phyloP scores from a whole-genome alignment of 2,113 vertebrate species.

The Caretta caretta region DNA sequence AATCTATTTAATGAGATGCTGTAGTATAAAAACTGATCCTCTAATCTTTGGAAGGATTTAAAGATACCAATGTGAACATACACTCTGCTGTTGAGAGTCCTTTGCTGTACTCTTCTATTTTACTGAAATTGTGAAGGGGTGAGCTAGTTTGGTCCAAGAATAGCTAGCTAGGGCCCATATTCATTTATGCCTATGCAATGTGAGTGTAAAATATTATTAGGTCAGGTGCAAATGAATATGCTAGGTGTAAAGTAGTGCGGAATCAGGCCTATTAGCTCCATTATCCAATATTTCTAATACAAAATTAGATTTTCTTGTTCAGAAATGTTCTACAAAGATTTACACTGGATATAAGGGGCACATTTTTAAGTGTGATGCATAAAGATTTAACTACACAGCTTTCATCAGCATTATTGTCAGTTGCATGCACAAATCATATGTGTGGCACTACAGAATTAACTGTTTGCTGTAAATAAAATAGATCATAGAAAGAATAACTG shows the following conservation, averaged over 20 bases:
- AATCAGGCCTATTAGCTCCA: not conserved
- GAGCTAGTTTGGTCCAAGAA: not conserved
- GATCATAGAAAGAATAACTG: not conserved
- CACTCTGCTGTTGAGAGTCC: not conserved
- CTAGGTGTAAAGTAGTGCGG: fast-evolving
- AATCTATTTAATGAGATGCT: not conserved
- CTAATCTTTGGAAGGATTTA: not conserved
- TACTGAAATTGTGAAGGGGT: not conserved
- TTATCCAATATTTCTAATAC: not conserved
- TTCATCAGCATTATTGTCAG: not conserved
- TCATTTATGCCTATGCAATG: not conserved
- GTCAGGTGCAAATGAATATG: not conserved
- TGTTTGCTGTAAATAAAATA: not conserved
- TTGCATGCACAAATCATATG: not conserved
- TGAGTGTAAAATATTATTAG: not conserved
- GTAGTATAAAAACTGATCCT: not conserved
- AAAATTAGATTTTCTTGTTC: not conserved
- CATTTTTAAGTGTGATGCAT: not conserved
- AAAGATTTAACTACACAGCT: not conserved
- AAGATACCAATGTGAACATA: not conserved
- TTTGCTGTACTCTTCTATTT: not conserved
- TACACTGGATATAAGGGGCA: not conserved
- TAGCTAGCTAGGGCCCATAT: not conserved
- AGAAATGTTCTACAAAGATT: not conserved
- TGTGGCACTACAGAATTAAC: not conserved